Evolutionary conservation across 1,140 invertebrate species (phyloP), one percentile per base, ranked within the genome.

Genomic region (Samia ricini): DNA sequence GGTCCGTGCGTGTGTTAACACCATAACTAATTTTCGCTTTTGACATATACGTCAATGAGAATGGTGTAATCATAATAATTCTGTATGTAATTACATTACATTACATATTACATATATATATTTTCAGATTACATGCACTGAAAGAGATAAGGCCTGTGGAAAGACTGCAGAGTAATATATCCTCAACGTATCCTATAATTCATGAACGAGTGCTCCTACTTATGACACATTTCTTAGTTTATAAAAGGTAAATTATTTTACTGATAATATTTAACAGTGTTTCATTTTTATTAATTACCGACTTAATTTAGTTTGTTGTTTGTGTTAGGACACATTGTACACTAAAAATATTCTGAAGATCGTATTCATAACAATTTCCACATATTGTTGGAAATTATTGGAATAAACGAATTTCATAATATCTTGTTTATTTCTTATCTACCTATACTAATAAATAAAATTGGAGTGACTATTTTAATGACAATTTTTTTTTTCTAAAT

Each of bases 151-250:
- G 72, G 33, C 76, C 84, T 7, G 61, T 84, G 52, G 81, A 87
- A 0, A 83, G 74, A 29, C 58, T 89, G 26, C 79, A 81, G 66
- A 79, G 68, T 20, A 89, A 89, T 60, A 83, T 89, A 54, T 70
- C 60, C 4, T 87, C 79, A 10, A 86, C 84, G 19, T 89, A 89
- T 60, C 84, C 84, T 5, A 56, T 89, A 4, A 75, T 89, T 63
- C 86, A 89, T 60, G 86, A 89, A 54, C 67, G 86, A 60, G 81
- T 88, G 10, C 33, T 89, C 8, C 66, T 84, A 6, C 66, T 89
- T 8, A 84, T 89, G 71, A 82, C 86, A 36, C 83, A 89, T 56
- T 87, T 87, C 49, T 68, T 89, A 10, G 77, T 83, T 56, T 83
- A 89, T 58, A 89, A 88, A 64, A 81, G 85, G 83, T 87, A 72